Evolutionary conservation across 2,888 invertebrate genomes (phyloP).

Genomic region (Allophyes oxyacanthae): DNA sequence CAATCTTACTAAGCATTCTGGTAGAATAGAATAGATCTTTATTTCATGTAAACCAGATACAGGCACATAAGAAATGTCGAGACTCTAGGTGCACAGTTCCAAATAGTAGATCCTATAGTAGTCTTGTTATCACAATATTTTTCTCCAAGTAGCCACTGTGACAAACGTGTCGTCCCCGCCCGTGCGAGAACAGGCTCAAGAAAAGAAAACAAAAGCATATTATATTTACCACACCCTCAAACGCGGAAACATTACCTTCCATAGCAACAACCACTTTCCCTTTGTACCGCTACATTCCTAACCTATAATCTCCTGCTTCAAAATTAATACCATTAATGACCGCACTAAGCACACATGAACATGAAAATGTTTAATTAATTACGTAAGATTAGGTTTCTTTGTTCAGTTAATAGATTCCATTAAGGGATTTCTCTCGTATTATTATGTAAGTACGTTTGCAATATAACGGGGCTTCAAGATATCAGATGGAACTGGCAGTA

Average conservation of each 20-base stretch:
- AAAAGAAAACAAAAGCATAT: neutral
- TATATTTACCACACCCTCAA: neutral
- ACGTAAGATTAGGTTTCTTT: constrained; percentile 49
- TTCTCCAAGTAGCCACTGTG: too few species aligned
- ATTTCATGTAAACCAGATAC: too few species aligned
- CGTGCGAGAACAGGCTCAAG: neutral
- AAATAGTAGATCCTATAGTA: too few species aligned
- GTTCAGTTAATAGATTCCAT: constrained; percentile 57
- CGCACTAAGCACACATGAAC: constrained; percentile 25
- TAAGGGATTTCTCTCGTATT: constrained; percentile 51
- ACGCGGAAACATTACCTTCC: neutral
- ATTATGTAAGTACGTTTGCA: constrained; percentile 38
- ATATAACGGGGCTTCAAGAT: constrained; percentile 44
- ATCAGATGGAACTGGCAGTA: constrained; percentile 49
- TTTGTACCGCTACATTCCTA: constrained; percentile 8
- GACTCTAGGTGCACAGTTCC: too few species aligned
- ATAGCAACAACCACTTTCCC: constrained; percentile 1
- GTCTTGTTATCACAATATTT: too few species aligned
- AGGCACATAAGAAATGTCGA: too few species aligned
- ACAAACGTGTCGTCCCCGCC: too few species aligned
- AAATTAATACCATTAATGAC: constrained; percentile 41
- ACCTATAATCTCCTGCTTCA: constrained; percentile 20
- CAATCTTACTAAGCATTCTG: too few species aligned
- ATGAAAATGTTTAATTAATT: constrained; percentile 52
- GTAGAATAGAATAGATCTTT: too few species aligned